Evolutionary conservation across 2,797 vertebrate species (phyloP).

Genomic region (Anniella stebbinsi): DNA sequence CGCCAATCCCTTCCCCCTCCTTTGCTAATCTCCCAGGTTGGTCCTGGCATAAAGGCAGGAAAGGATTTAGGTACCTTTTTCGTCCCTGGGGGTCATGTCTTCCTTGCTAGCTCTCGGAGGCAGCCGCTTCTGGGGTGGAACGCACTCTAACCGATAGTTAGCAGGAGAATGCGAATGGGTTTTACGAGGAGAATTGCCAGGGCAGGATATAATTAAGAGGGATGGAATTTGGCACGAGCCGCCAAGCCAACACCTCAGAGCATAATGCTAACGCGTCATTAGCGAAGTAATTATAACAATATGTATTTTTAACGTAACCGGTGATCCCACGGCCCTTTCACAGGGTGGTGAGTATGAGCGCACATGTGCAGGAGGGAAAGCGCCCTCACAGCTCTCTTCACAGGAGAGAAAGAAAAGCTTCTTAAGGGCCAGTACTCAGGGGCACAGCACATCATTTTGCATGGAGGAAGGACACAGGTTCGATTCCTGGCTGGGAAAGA

Average conservation of each 20-base stretch:
- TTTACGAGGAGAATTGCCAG: background rate
- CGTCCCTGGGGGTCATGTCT: constrained; percentile 53
- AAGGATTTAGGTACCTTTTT: constrained; percentile 45
- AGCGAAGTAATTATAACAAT: background rate
- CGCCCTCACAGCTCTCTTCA: background rate
- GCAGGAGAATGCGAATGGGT: background rate
- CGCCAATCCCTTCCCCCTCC: background rate
- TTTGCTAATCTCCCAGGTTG: too few relatives aligned
- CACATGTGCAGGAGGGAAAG: background rate
- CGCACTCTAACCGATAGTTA: background rate
- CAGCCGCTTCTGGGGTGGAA: constrained; percentile 12
- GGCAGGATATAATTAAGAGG: constrained; percentile 44
- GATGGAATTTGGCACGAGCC: constrained; percentile 31
- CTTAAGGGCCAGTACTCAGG: background rate
- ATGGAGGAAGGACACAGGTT: too few relatives aligned
- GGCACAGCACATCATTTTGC: too few relatives aligned
- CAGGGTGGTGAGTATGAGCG: too few relatives aligned
- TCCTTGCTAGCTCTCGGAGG: background rate
- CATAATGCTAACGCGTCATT: background rate
- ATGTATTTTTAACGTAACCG: background rate
- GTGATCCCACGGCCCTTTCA: background rate
- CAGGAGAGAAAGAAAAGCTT: background rate
- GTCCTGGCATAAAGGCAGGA: background rate
- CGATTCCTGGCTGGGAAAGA: too few relatives aligned
- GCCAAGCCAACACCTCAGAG: constrained; percentile 22